A percentile compares a stretch with the other conserved stretches of the same genome.
These are phyloP conservation scores for Hyles vespertilio DNA, from an alignment of 1,140 invertebrate species.

Conservation along the genomic window DNA sequence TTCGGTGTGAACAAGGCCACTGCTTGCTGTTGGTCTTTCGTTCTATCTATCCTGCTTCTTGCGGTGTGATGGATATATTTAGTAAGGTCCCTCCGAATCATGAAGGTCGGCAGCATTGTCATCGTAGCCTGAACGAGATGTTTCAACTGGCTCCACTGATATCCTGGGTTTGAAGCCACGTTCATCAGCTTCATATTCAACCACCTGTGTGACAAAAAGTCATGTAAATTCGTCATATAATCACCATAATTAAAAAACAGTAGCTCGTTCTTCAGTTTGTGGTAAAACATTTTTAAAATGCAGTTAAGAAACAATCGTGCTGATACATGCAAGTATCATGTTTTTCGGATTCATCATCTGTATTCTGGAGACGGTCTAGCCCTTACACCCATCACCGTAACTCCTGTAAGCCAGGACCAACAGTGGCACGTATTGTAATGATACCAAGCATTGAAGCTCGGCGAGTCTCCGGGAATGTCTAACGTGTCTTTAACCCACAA, in stretches of 20 bases:
- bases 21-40: neutral
- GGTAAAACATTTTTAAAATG: no score
- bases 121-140: constrained; percentile 28
- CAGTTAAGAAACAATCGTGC: no score
- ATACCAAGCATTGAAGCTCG: no score
- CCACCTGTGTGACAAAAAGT: constrained; percentile 69
- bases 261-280: neutral
- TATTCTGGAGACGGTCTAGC: no score
- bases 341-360: no score
- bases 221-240: neutral
- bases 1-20: no score
- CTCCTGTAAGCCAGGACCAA: no score
- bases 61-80: constrained; percentile 5
- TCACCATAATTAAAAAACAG: neutral
- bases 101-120: constrained; percentile 44
- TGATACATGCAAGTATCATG: no score
- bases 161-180: constrained; percentile 87
- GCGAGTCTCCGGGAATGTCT: no score
- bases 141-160: constrained; percentile 61
- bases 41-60: neutral
- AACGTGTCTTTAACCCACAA: no score
- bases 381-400: no score
- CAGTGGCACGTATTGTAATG: no score
- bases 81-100: constrained; percentile 51
- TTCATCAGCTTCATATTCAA: constrained; percentile 86